Conservation (phyloP, 2,113 vertebrate species). For the Phrynosoma platyrhinos region DNA sequence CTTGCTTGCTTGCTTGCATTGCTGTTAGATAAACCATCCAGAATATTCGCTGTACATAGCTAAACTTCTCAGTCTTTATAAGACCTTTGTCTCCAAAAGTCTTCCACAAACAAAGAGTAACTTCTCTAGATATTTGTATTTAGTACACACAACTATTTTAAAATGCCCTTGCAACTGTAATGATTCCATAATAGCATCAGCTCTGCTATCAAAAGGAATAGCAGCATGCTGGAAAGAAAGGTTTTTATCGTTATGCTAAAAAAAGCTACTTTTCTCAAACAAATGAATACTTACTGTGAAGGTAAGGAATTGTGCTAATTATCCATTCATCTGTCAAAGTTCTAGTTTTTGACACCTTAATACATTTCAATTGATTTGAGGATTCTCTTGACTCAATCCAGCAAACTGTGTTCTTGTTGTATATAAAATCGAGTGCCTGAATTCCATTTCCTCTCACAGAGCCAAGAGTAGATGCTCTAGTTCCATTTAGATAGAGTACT, state of each 20-base stretch:
- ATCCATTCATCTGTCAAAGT: conserved; percentile 81
- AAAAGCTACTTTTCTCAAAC: background rate
- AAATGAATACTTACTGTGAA: conserved; percentile 85
- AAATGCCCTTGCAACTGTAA: background rate
- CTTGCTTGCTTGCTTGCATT: too few species aligned
- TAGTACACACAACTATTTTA: background rate
- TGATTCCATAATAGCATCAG: too few species aligned
- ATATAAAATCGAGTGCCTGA: conserved; percentile 86
- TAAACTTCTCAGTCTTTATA: background rate
- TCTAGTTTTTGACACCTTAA: conserved; percentile 81
- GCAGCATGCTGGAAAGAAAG: background rate
- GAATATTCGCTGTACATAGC: background rate
- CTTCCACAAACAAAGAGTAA: background rate
- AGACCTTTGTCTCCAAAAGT: background rate
- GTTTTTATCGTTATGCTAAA: background rate
- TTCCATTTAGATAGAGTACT: conserved; percentile 87
- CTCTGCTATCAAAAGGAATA: background rate
- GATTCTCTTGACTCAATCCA: conserved; percentile 89
- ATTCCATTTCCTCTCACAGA: conserved; percentile 83
- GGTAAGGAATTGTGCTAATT: conserved; percentile 82
- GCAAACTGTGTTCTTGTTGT: conserved; percentile 86
- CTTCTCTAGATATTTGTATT: background rate
- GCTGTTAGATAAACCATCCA: background rate
- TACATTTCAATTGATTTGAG: conserved; percentile 87
- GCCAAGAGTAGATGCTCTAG: conserved; percentile 75